Percentiles rank a stretch among this genome's conserved stretches.
Conservation (phyloP, 1,140 invertebrate genomes). For the Drosophila sulfurigaster region DNA sequence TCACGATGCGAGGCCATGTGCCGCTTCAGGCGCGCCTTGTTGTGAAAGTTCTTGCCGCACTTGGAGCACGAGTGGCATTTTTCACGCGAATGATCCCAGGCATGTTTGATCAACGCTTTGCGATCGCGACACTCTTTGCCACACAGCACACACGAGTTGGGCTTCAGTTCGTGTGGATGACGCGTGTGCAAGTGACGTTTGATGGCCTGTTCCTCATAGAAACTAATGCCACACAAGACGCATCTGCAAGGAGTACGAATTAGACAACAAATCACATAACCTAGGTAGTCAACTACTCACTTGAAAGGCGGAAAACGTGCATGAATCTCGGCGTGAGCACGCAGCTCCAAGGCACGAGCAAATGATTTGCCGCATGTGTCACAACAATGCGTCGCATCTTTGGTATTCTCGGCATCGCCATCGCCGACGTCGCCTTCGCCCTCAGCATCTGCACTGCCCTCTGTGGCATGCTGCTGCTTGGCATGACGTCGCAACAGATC, state of each 20-base stretch:
- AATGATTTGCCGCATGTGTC: constrained; percentile 92
- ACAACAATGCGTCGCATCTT: constrained; percentile 85
- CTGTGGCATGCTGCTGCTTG: constrained; percentile 84
- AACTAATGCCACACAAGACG: constrained; percentile 80
- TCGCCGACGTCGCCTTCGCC: constrained; percentile 33
- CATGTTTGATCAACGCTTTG: constrained; percentile 89
- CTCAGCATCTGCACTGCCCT: neutral
- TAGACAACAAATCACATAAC: neutral
- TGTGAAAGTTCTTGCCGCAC: constrained; percentile 90
- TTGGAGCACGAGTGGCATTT: constrained; percentile 88
- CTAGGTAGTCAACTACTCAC: constrained; percentile 62
- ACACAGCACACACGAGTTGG: constrained; percentile 87
- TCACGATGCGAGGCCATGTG: constrained; percentile 90
- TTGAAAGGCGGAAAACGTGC: constrained; percentile 87
- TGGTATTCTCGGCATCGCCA: constrained; percentile 74
- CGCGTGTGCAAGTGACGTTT: constrained; percentile 74
- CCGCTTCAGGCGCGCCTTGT: constrained; percentile 87
- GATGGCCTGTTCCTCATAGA: constrained; percentile 78
- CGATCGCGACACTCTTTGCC: constrained; percentile 90
- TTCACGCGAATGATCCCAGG: constrained; percentile 87
- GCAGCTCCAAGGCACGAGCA: constrained; percentile 89
- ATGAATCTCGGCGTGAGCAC: constrained; percentile 91
- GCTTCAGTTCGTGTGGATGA: constrained; percentile 76
- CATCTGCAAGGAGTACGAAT: constrained; percentile 59
- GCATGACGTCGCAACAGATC: constrained; percentile 90